These are phyloP conservation scores for Dasypus novemcinctus DNA, from an alignment of 2,113 vertebrate genomes.

Conservation along the genomic window DNA sequence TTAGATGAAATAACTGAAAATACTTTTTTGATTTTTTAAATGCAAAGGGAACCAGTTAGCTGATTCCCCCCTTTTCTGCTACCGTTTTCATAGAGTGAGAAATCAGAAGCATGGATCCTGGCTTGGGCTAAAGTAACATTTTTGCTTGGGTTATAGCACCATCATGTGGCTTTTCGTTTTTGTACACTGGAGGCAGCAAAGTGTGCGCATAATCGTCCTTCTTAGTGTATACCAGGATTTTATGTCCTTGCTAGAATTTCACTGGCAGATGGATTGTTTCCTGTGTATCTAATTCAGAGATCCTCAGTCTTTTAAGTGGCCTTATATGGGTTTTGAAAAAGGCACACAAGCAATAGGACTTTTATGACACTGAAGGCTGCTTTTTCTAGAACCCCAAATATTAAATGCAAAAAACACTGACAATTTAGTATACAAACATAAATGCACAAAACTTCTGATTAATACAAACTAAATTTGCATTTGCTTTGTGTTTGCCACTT, in stretches of 20 bases:
- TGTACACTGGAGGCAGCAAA: not conserved
- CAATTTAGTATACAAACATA: not conserved
- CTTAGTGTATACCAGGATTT: accelerated
- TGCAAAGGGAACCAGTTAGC: not conserved
- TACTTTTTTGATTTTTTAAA: not conserved
- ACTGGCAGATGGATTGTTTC: not conserved
- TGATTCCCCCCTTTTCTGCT: not conserved
- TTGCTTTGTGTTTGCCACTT: not conserved
- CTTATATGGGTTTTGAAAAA: not conserved
- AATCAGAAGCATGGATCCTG: not conserved
- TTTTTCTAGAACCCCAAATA: not conserved
- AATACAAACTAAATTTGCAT: not conserved
- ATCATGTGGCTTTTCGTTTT: slow-evolving; percentile 64
- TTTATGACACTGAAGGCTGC: not conserved
- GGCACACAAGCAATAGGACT: not conserved
- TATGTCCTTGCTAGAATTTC: not conserved
- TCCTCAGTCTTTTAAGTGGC: not conserved
- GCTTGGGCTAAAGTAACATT: not conserved
- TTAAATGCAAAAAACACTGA: not conserved
- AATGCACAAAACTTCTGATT: not conserved
- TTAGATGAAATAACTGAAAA: not conserved
- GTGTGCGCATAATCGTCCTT: not conserved
- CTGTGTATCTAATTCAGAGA: not conserved
- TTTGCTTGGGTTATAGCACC: slow-evolving; percentile 65
- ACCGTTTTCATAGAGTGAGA: not conserved